Percentiles rank a stretch among this genome's conserved stretches.
Evolutionary conservation across 2,113 vertebrate genomes (phyloP).

Genomic region (Notarius quadriscutis): DNA sequence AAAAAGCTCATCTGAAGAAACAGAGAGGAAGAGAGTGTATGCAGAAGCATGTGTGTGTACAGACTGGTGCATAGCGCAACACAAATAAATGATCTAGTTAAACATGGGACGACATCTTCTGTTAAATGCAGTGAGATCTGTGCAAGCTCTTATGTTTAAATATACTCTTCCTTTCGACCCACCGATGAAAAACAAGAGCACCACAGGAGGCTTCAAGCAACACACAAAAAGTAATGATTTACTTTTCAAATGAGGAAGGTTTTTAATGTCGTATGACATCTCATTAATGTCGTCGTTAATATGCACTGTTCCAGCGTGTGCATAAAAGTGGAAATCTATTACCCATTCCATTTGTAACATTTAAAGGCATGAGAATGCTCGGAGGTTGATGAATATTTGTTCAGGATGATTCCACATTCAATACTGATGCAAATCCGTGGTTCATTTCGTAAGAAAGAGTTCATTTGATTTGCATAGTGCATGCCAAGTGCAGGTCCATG

Average conservation of each 20-base stretch:
- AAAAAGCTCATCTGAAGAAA: neutral
- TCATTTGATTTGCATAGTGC: conserved; percentile 40
- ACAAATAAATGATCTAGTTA: conserved; percentile 33
- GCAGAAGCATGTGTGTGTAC: conserved; percentile 4
- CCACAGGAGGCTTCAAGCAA: conserved; percentile 45
- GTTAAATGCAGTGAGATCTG: conserved; percentile 31
- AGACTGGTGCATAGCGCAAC: neutral
- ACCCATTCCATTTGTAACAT: conserved; percentile 55
- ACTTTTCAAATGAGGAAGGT: conserved; percentile 59
- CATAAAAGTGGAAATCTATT: conserved; percentile 43
- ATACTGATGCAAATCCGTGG: conserved; percentile 43
- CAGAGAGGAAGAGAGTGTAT: neutral
- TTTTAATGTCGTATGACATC: conserved; percentile 50
- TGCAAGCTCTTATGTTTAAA: conserved; percentile 16
- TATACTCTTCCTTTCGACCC: conserved; percentile 12
- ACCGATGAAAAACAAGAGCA: conserved; percentile 30
- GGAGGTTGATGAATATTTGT: conserved; percentile 51
- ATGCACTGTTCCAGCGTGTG: conserved; percentile 49
- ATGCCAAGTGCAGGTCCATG: conserved; percentile 28
- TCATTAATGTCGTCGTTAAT: conserved; percentile 63
- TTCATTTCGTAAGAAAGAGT: conserved; percentile 39
- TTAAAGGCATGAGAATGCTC: conserved; percentile 53
- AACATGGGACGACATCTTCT: conserved; percentile 26
- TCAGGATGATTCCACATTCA: conserved; percentile 46
- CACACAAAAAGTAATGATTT: conserved; percentile 49